These are phyloP conservation scores for Steatornis caripensis DNA, from an alignment of 2,113 vertebrate species.

Conservation along the genomic window DNA sequence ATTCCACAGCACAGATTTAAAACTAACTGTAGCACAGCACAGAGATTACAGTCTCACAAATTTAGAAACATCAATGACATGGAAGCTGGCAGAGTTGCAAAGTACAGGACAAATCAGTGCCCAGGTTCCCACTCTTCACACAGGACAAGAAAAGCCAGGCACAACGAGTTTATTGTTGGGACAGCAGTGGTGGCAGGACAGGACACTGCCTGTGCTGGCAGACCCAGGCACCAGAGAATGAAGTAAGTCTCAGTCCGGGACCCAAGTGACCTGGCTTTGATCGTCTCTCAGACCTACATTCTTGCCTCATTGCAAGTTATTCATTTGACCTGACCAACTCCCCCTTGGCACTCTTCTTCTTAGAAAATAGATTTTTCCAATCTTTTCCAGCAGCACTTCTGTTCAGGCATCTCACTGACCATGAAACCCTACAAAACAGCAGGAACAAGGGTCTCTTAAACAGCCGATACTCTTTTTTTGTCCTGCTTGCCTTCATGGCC, in stretches of 20 bases:
- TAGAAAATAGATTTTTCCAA: neutral
- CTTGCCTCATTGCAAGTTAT: neutral
- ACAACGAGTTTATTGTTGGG: neutral
- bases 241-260: neutral
- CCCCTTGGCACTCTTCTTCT: neutral
- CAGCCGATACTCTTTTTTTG: neutral
- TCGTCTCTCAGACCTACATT: neutral
- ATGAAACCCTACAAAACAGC: neutral
- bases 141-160: neutral
- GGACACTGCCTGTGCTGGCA: neutral
- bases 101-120: neutral
- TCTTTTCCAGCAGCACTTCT: neutral
- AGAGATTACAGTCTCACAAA: neutral
- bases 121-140: neutral
- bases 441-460: neutral
- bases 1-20: neutral
- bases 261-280: neutral
- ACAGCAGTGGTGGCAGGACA: neutral
- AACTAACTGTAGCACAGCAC: neutral
- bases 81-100: neutral
- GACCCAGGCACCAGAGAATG: neutral
- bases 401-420: neutral
- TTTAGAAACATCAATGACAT: neutral
- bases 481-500: neutral
- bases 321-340: neutral